Conservation (phyloP, 2,113 vertebrate species). For the Leucopternis melanops region DNA sequence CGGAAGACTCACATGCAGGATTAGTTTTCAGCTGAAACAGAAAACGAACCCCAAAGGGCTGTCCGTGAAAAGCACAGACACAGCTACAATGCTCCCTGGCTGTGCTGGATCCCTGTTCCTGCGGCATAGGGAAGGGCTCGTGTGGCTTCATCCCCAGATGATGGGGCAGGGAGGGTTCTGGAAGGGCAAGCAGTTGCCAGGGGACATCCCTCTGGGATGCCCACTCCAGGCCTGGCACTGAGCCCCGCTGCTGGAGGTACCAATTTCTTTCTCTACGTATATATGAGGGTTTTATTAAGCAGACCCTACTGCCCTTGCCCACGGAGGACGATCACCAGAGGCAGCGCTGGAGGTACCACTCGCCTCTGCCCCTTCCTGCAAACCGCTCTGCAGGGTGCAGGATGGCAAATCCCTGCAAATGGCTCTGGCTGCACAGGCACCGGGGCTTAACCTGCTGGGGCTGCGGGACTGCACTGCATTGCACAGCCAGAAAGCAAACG, state of each 20-base stretch:
- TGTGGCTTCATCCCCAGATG: not conserved
- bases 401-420: not conserved
- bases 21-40: not conserved
- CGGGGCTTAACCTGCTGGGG: not conserved
- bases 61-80: not conserved
- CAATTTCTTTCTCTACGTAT: not conserved
- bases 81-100: not conserved
- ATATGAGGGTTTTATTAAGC: not conserved
- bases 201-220: not conserved
- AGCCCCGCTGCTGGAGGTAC: not conserved
- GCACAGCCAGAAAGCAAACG: fast-evolving
- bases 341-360: not conserved
- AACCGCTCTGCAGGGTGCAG: not conserved
- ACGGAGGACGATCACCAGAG: not conserved
- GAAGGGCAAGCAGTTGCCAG: not conserved
- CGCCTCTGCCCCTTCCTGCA: not conserved
- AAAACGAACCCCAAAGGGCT: not conserved
- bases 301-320: not conserved
- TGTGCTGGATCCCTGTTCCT: not conserved
- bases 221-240: not conserved
- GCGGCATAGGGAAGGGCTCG: fast-evolving
- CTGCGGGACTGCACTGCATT: not conserved
- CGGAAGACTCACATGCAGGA: not conserved
- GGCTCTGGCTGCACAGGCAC: not conserved
- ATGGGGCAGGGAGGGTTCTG: fast-evolving